phyloP scores from a whole-genome alignment of 2,888 invertebrate genomes.

The Spodoptera exigua region DNA sequence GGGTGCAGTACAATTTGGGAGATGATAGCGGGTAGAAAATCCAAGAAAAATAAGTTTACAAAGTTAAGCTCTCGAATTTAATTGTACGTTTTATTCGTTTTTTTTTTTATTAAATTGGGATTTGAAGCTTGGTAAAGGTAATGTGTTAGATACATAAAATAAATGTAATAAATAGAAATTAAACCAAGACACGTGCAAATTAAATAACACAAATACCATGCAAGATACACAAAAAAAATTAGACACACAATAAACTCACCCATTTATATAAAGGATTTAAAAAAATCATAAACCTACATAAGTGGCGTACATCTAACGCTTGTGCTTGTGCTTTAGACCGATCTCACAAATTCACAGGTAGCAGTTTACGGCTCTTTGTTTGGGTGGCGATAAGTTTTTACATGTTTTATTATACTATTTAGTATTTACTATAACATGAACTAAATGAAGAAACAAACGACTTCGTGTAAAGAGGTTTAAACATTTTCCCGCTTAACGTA shows the following conservation, averaged over 20 bases:
- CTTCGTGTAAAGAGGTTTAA: slow-evolving; percentile 26
- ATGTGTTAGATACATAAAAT: no score
- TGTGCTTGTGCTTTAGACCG: slow-evolving; percentile 55
- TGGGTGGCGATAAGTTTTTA: slow-evolving; percentile 82
- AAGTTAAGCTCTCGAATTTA: neutral
- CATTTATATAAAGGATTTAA: neutral
- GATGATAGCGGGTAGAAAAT: slow-evolving; percentile 56
- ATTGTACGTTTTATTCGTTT: no score
- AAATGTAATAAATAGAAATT: no score
- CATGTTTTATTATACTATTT: slow-evolving; percentile 75
- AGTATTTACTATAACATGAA: slow-evolving; percentile 65
- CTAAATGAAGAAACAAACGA: slow-evolving; percentile 62
- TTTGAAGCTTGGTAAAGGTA: no score
- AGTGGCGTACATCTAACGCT: slow-evolving; percentile 49
- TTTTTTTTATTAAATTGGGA: no score
- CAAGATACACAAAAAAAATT: neutral
- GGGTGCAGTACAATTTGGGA: slow-evolving; percentile 35
- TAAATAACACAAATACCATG: no score
- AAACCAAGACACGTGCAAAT: no score
- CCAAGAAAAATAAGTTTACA: neutral
- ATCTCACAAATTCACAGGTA: slow-evolving; percentile 77
- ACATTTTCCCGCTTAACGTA: slow-evolving; percentile 36
- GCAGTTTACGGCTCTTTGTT: slow-evolving; percentile 81
- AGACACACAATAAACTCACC: neutral
- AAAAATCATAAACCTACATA: neutral